Percentiles rank a stretch among this genome's conserved stretches.
These are phyloP conservation scores for Megaleporinus macrocephalus DNA, from an alignment of 2,113 vertebrate genomes.

Conservation along the genomic window DNA sequence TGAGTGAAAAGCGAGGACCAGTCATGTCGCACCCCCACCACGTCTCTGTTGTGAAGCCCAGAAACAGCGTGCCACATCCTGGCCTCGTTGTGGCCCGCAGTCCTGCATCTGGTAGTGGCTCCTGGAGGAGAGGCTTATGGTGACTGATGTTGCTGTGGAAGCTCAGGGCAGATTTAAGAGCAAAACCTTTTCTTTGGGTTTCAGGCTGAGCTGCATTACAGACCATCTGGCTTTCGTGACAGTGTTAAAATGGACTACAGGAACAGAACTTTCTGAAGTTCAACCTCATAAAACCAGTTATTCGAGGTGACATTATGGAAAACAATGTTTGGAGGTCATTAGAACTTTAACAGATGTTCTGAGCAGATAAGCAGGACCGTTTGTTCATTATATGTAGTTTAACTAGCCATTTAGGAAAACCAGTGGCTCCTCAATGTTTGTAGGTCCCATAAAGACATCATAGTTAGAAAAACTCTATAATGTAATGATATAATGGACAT, in stretches of 20 bases:
- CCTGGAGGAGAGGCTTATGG: constrained; percentile 7
- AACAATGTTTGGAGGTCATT: too few species aligned
- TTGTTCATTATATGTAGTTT: too few species aligned
- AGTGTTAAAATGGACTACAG: neutral
- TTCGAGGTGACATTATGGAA: neutral
- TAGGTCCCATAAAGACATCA: too few species aligned
- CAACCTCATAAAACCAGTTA: neutral
- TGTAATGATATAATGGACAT: too few species aligned
- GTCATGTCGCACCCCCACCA: neutral
- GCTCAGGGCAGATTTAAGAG: constrained; percentile 31
- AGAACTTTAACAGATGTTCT: too few species aligned
- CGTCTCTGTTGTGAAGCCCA: neutral
- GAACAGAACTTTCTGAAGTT: neutral
- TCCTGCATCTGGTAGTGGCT: neutral
- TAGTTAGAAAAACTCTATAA: too few species aligned
- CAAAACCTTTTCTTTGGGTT: constrained; percentile 1
- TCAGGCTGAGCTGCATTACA: neutral
- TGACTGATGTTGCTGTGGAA: constrained; percentile 18
- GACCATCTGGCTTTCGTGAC: neutral
- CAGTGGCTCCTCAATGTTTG: too few species aligned
- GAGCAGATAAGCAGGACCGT: too few species aligned
- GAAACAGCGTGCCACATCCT: constrained; percentile 28
- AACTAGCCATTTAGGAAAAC: too few species aligned
- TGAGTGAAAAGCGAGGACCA: constrained; percentile 32
- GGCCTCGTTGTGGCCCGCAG: neutral